Evolutionary conservation across 1,140 invertebrate genomes (phyloP).

Genomic region (Mylabris phalerata): DNA sequence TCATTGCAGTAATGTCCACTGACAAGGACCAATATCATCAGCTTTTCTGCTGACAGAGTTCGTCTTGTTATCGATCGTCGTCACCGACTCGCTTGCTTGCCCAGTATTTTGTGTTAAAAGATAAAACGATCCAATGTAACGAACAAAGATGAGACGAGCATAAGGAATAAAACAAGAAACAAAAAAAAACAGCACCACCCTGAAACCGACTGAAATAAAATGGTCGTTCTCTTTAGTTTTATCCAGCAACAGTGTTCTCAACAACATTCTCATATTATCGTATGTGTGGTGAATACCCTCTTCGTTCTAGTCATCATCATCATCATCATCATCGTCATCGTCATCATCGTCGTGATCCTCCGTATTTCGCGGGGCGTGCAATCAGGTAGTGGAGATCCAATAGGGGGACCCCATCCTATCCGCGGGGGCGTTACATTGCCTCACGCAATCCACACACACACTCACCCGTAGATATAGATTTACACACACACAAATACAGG

Average conservation of each 20-base stretch:
- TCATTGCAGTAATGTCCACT: too few relatives aligned
- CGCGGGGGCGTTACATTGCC: constrained; percentile 34
- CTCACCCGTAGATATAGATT: too few relatives aligned
- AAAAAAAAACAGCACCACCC: too few relatives aligned
- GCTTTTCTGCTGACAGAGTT: too few relatives aligned
- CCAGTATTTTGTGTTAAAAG: too few relatives aligned
- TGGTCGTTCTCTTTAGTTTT: neutral
- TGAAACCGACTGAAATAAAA: neutral
- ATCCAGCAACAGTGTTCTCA: neutral
- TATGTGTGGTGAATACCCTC: too few relatives aligned
- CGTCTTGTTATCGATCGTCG: too few relatives aligned
- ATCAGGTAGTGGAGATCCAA: constrained; percentile 34
- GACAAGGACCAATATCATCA: too few relatives aligned
- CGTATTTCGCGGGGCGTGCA: constrained; percentile 25
- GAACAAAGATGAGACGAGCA: too few relatives aligned
- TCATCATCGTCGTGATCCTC: neutral
- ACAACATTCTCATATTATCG: neutral
- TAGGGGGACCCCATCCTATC: constrained; percentile 26
- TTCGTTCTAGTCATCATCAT: neutral
- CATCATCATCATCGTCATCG: neutral
- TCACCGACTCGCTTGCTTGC: too few relatives aligned
- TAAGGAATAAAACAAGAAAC: too few relatives aligned
- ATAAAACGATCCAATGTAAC: too few relatives aligned
- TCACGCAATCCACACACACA: constrained; percentile 9
- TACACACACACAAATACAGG: constrained; percentile 11